A percentile compares a stretch with the other conserved stretches of the same genome.
Conservation (phyloP, 2,797 vertebrate species). For the Pteronotus mesoamericanus region DNA sequence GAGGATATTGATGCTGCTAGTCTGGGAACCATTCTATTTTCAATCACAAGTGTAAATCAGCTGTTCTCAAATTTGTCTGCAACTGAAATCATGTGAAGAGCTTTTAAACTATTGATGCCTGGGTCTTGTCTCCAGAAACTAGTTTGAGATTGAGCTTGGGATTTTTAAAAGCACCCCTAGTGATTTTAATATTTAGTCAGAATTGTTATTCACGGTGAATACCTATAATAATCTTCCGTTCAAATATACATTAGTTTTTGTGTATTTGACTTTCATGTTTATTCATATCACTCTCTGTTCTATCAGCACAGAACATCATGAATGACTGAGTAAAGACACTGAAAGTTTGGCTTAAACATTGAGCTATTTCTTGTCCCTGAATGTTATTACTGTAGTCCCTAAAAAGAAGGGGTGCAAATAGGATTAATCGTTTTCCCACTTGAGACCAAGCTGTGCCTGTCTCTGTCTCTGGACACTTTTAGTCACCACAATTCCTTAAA, state of each 20-base stretch:
- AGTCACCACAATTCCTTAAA: background rate
- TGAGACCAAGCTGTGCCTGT: background rate
- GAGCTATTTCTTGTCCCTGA: background rate
- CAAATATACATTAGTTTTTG: background rate
- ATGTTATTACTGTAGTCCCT: background rate
- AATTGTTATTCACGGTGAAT: background rate
- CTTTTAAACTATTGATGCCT: background rate
- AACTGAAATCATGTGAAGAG: background rate
- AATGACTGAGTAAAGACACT: background rate
- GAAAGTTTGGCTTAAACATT: background rate
- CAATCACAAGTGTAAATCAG: background rate
- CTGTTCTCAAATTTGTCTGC: background rate
- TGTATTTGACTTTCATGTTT: constrained; percentile 3
- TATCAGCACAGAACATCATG: background rate
- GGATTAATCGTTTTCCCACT: background rate
- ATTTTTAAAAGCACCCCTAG: background rate
- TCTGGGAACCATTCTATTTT: background rate
- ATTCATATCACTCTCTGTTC: background rate
- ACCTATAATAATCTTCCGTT: background rate
- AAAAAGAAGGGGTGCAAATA: background rate
- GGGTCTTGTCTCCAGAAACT: background rate
- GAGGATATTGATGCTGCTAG: background rate
- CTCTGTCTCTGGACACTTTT: background rate
- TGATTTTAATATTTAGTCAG: background rate
- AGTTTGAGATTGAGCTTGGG: background rate